Base-by-base conservation (phyloP, 2,113 vertebrate species). In the Cephalopholis sonnerati region DNA sequence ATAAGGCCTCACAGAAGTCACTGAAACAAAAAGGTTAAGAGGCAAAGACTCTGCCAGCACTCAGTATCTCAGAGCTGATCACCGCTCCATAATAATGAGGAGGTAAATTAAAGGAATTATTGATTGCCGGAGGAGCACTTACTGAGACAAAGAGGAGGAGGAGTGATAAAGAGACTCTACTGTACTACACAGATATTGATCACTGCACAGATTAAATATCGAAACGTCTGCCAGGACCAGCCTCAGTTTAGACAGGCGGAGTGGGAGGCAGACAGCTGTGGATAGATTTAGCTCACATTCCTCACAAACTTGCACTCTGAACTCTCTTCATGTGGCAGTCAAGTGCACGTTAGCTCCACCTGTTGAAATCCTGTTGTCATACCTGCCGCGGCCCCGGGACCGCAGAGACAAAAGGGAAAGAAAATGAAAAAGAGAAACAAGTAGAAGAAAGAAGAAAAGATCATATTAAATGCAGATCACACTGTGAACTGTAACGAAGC, bases 121-220 rank as follows among this genome's bases (percentile, higher is more conserved):
- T 58, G 79, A 89, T 32, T 36, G 27, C 44, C 25, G 41, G 68
- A 81, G 50, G 24, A 71, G 66, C 46, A 51, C 54, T 74, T 12
- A 8, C 18, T 41, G 22, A 51, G 64, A 68, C 44, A 46, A 13
- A 58, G 62, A 61, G 17, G 53, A 71, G 50, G 67, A 46, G 25
- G 27, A 72, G 74, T 36, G 74, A 77, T 77, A 7, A 57, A 81
- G 68, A 83, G 46, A 70, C 29, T 13, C 13, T 12, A 48, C 20
- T 77, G 61, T 61, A 59, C 83, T 55, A 50, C 51, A 71, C 7
- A 80, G 67, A 82, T 67, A 84, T 84, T 20, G 81, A 88, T 77
- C 55, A 77, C 50, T 55, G 50, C 57, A 22, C 27, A 25, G 77
- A 82, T 84, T 58, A 76, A 53, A 74, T 44, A 79, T 53, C 63